Evolutionary conservation across 2,888 invertebrate species (phyloP).

Genomic region (Agrotis clavis): DNA sequence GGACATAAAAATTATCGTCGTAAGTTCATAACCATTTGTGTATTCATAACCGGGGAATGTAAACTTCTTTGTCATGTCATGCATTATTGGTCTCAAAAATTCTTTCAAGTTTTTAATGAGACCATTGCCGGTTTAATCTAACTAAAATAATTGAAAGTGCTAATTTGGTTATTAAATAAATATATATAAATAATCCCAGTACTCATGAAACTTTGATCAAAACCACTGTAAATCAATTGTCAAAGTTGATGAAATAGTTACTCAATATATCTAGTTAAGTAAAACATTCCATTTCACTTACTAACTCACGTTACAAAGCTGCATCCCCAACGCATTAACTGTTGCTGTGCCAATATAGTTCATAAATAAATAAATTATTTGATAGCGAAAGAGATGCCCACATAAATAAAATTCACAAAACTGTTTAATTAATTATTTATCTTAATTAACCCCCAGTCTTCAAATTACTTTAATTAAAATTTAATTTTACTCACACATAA

Average conservation of each 20-base stretch:
- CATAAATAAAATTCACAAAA: not conserved
- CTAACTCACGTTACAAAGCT: not conserved
- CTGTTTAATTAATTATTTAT: not conserved
- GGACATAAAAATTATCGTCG: slow-evolving; percentile 48
- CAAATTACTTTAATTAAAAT: not conserved
- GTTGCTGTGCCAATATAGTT: not conserved
- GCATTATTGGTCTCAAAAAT: not conserved
- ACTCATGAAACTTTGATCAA: too few relatives aligned
- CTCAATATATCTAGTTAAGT: not conserved
- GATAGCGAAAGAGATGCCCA: too few relatives aligned
- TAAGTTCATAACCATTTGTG: slow-evolving; percentile 33
- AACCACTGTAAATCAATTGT: not conserved
- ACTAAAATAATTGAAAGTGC: too few relatives aligned
- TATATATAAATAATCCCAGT: too few relatives aligned
- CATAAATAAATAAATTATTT: not conserved
- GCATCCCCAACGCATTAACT: not conserved
- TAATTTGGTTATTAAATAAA: too few relatives aligned
- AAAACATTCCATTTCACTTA: not conserved
- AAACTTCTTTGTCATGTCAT: slow-evolving; percentile 11
- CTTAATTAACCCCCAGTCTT: not conserved
- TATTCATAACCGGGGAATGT: slow-evolving; percentile 15
- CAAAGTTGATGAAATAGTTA: not conserved
- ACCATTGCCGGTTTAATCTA: too few relatives aligned
- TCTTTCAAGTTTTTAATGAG: not conserved
- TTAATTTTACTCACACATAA: slow-evolving; percentile 52